Evolutionary conservation across 2,888 invertebrate genomes (phyloP), one percentile per base, ranked within the genome.

Genomic region (Apomyelois bistriatella): DNA sequence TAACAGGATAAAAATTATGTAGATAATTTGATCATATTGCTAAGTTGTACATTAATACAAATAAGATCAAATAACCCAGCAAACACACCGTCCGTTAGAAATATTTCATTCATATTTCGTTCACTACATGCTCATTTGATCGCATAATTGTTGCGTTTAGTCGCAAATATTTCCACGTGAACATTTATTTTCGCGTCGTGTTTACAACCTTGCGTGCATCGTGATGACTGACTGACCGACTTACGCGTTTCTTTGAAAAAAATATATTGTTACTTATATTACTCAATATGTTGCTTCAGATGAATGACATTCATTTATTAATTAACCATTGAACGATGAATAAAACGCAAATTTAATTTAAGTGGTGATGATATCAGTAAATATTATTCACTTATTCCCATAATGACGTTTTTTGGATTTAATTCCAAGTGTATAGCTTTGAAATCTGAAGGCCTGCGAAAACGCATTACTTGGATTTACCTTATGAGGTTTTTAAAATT

Each of bases 191-290:
- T 68, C 54, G 68, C 66, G 55, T 53, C 58, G 61, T 65, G 58
- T 72, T 72, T 65, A 62, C 65, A 58, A 36, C 37, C 42, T 52
- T 22, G 53, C 58, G 46, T 46, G 58, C 50, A 57, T 64, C 58
- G 59, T 61, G 65, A 57, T 60, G 62, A 58, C 64, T 67, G 64
- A 68, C 61, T 74, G 71, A 68, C 70, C 66, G 65, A 68, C 59
- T 67, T 73, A 63, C 56, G 57, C 56, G 56, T 62, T 60, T 56
- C 55, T 61, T 58, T 47, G 58, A 56, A 61, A 62, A 51, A 54
- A 16, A 38, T 15, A 40, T 4, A 40, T 22, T 42, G 46, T 47
- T 57, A 53, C 51, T 48, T 12, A 36, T 52, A 30, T 54, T 35
- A 40, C 51, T 54, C 37, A 43, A 43, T 52, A 10, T 9, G 13